Percentiles rank a stretch among this genome's conserved stretches.
Evolutionary conservation across 2,113 vertebrate species (phyloP).

Genomic region (Phylloscopus trochiloides): DNA sequence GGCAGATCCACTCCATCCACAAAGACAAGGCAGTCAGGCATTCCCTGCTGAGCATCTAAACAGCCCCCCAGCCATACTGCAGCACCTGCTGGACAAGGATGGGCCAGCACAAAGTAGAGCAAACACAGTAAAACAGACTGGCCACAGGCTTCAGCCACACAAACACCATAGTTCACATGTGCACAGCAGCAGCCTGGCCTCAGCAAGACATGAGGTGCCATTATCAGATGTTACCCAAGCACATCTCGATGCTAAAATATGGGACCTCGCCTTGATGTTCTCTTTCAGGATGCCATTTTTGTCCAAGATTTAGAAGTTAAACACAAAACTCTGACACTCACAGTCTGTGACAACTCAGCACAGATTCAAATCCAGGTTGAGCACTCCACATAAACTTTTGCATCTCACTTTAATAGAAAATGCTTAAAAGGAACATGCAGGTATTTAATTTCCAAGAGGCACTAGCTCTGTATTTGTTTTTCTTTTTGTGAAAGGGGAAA

Average conservation of each 20-base stretch:
- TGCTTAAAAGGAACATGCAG: not conserved
- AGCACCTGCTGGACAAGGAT: not conserved
- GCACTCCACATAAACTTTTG: not conserved
- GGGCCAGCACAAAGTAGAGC: not conserved
- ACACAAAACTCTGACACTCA: not conserved
- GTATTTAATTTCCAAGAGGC: not conserved
- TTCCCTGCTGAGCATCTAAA: not conserved
- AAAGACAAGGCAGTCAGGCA: not conserved
- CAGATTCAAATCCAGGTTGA: not conserved
- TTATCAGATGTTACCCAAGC: not conserved
- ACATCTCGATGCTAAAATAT: not conserved
- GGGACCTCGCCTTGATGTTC: not conserved
- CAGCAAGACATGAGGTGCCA: not conserved
- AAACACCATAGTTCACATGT: not conserved
- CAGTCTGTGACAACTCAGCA: not conserved
- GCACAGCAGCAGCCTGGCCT: not conserved
- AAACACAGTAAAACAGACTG: not conserved
- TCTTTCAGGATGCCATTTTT: not conserved
- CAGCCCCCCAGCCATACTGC: not conserved
- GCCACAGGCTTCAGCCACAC: not conserved
- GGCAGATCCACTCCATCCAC: rapidly evolving
- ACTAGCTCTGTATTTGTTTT: not conserved
- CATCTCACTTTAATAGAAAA: not conserved
- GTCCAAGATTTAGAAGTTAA: not conserved
- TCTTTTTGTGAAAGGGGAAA: not conserved